Conservation (phyloP, 2,113 vertebrate species). For the Archocentrus centrarchus region DNA sequence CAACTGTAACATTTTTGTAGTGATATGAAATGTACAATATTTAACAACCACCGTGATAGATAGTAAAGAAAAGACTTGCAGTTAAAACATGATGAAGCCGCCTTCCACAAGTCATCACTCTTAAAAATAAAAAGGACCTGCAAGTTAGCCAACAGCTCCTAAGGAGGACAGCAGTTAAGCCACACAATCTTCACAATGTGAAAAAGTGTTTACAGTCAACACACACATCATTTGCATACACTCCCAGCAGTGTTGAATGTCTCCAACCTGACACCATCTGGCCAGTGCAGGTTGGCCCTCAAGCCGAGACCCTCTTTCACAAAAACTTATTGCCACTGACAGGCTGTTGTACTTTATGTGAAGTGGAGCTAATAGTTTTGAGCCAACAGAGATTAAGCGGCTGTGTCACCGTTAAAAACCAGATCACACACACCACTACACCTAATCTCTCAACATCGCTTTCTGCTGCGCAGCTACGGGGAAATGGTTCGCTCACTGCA, state of each 20-base stretch:
- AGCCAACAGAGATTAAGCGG: conserved; percentile 42
- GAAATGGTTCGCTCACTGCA: background rate
- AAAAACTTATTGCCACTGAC: background rate
- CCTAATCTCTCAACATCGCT: conserved; percentile 41
- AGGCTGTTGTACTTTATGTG: background rate
- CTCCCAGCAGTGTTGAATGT: background rate
- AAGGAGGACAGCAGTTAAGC: background rate
- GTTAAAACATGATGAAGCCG: background rate
- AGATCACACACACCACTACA: conserved; percentile 26
- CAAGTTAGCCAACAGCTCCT: conserved; percentile 1
- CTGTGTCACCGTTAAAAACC: conserved; percentile 36
- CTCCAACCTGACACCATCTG: background rate
- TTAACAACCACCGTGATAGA: too few species aligned
- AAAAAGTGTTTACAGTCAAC: conserved; percentile 26
- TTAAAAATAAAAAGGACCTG: background rate
- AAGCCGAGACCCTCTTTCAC: background rate
- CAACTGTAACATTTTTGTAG: background rate
- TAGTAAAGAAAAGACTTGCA: background rate
- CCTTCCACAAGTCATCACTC: background rate
- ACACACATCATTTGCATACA: background rate
- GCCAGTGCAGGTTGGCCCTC: background rate
- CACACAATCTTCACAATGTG: conserved; percentile 1
- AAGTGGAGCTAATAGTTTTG: background rate
- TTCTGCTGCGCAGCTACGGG: conserved; percentile 5
- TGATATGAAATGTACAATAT: too few species aligned